Conservation (phyloP, 1,140 invertebrate species). For the Bombus affinis region DNA sequence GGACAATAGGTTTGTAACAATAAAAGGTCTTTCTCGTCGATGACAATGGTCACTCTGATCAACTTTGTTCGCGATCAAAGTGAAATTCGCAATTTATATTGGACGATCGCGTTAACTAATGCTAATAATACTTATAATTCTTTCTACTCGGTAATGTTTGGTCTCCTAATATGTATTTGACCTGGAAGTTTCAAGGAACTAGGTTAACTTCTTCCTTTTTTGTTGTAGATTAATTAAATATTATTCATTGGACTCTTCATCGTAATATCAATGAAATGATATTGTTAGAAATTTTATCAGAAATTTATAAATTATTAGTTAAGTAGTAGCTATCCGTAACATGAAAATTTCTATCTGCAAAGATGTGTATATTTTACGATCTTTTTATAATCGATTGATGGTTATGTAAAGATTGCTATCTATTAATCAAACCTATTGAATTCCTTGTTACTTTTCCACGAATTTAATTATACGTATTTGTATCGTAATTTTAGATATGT, state of each 20-base stretch:
- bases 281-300: too few species aligned
- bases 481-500: background rate
- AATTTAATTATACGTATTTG: background rate
- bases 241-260: background rate
- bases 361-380: too few species aligned
- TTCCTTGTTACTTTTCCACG: background rate
- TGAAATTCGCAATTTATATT: slow-evolving; percentile 29
- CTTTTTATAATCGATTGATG: background rate
- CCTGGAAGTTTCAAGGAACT: slow-evolving; percentile 44
- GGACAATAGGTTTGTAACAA: background rate
- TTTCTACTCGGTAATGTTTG: background rate
- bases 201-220: slow-evolving; percentile 28
- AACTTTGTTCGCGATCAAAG: slow-evolving; percentile 15
- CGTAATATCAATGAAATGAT: too few species aligned
- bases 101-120: background rate
- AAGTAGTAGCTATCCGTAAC: too few species aligned
- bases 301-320: too few species aligned
- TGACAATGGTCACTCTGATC: background rate
- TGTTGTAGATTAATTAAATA: background rate
- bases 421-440: background rate
- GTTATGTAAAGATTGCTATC: background rate
- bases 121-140: slow-evolving; percentile 48
- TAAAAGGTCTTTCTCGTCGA: slow-evolving; percentile 9
- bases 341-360: background rate
- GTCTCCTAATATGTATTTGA: slow-evolving; percentile 40